Base-by-base conservation (phyloP, 2,888 invertebrate genomes). In the Apodemia duryi region DNA sequence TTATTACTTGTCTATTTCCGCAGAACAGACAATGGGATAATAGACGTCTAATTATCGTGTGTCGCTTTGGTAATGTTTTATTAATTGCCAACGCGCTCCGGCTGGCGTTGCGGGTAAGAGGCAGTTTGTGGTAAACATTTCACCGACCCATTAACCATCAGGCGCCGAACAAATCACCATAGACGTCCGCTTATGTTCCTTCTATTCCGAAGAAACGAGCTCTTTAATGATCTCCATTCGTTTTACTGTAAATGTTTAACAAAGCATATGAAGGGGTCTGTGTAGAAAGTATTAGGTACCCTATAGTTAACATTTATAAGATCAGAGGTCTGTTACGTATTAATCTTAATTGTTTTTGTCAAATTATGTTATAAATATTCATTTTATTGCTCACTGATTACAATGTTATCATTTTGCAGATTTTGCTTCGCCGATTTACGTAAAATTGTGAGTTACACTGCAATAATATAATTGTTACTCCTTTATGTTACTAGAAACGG, bases 61-160 rank as follows among this genome's bases (percentile, higher is more conserved):
- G 62, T 63, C 49, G 32, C 62, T 51, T 62, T 63, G 49, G 61
- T 61, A 65, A 29, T 46, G 61, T 51, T 51, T 51, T 51, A 60
- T 65, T 61, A 62, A 61, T 65, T 65, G 63, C 57, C 51, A 65
- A 57, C 57, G 62, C 52, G 57, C 61, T 28, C 6, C 51, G 32
- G 62, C 66, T 67, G 64, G 68, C 66, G 67, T 71, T 65, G 60
- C 63, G 70, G 67, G 72, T 71, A 65, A 68, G 67, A 74, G 74
- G 67, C 57, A 65, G 52, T 77, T 70, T 66, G 74, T 73, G 74
- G 74, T 76, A 74, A 81, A 78, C 80, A 77, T 81, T 75, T 81
- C 77, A 79, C 74, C 70, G 78, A 74, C 77, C 84, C 86, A 83
- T 85, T 85, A 83, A 78, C 75, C 77, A 79, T 80, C 77, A 78